A percentile compares a stretch with the other conserved stretches of the same genome.
Conservation (phyloP, 2,797 vertebrate species). For the Scarus forsteni region DNA sequence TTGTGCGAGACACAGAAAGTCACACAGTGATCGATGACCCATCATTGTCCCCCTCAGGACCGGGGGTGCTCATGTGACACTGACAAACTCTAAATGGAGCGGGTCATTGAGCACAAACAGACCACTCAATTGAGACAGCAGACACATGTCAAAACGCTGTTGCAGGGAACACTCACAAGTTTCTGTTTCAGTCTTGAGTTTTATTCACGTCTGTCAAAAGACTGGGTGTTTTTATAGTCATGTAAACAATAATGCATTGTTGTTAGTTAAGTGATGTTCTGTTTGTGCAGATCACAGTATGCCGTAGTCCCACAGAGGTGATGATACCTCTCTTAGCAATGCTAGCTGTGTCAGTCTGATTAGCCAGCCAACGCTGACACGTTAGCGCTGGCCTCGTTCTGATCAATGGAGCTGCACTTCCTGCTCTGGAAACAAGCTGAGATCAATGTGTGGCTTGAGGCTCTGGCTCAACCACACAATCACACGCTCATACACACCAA, state of each 20-base stretch:
- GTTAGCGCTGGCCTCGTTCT: constrained; percentile 33
- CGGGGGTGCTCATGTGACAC: constrained; percentile 29
- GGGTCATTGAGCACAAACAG: neutral
- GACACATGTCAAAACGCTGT: neutral
- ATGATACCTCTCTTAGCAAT: constrained; percentile 3
- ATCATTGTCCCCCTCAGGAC: constrained; percentile 31
- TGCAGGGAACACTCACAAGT: neutral
- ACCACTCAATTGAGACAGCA: neutral
- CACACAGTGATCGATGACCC: constrained; percentile 23
- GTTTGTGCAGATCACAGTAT: too few relatives aligned
- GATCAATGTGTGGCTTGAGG: constrained; percentile 63
- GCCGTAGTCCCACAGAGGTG: neutral
- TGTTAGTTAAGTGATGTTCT: neutral
- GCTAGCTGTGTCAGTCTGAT: constrained; percentile 18
- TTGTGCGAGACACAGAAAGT: constrained; percentile 1
- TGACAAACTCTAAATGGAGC: constrained; percentile 6
- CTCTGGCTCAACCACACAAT: neutral
- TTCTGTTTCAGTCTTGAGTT: neutral
- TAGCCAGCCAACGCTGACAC: constrained; percentile 23
- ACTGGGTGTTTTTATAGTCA: neutral
- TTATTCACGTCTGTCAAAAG: neutral
- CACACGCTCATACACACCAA: constrained; percentile 7
- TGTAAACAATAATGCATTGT: neutral
- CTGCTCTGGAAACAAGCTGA: constrained; percentile 65
- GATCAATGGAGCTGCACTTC: constrained; percentile 64